Conservation (phyloP, 2,888 invertebrate genomes). For the Podotricha telesiphe region DNA sequence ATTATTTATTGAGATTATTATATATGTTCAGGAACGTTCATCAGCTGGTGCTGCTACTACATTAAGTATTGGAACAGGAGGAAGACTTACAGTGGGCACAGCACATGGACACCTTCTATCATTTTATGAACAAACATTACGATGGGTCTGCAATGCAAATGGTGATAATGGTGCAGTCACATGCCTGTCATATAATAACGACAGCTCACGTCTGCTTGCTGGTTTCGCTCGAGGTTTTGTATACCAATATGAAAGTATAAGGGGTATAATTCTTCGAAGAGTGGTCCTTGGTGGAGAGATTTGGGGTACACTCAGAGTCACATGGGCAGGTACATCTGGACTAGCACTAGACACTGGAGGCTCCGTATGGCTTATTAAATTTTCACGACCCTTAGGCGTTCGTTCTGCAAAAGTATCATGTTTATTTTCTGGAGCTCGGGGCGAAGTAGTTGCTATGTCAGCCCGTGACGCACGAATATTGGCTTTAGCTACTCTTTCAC, state of each 20-base stretch:
- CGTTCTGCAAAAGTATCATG: slow-evolving; percentile 95
- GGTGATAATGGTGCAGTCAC: slow-evolving; percentile 91
- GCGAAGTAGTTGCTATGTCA: slow-evolving; percentile 87
- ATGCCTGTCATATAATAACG: slow-evolving; percentile 93
- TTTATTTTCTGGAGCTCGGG: slow-evolving; percentile 97
- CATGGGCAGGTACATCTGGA: slow-evolving; percentile 77
- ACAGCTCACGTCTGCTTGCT: slow-evolving; percentile 92
- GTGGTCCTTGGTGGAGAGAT: slow-evolving; percentile 78
- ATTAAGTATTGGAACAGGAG: slow-evolving; percentile 86
- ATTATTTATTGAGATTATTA: too few relatives aligned
- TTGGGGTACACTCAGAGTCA: slow-evolving; percentile 75
- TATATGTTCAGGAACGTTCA: slow-evolving; percentile 88
- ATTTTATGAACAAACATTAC: slow-evolving; percentile 89
- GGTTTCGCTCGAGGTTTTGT: slow-evolving; percentile 91
- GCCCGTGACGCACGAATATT: slow-evolving; percentile 85
- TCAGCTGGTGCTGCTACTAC: slow-evolving; percentile 95
- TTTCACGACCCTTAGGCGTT: slow-evolving; percentile 93
- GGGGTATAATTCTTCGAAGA: slow-evolving; percentile 78
- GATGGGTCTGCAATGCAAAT: slow-evolving; percentile 91
- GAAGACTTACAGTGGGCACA: slow-evolving; percentile 95
- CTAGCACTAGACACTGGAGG: slow-evolving; percentile 94
- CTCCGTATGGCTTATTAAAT: slow-evolving; percentile 96
- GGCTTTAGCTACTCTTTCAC: slow-evolving; percentile 96
- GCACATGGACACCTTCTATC: slow-evolving; percentile 95
- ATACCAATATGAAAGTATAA: slow-evolving; percentile 93